phyloP scores from a whole-genome alignment of 2,888 invertebrate species.

The Chouioia cunea region DNA sequence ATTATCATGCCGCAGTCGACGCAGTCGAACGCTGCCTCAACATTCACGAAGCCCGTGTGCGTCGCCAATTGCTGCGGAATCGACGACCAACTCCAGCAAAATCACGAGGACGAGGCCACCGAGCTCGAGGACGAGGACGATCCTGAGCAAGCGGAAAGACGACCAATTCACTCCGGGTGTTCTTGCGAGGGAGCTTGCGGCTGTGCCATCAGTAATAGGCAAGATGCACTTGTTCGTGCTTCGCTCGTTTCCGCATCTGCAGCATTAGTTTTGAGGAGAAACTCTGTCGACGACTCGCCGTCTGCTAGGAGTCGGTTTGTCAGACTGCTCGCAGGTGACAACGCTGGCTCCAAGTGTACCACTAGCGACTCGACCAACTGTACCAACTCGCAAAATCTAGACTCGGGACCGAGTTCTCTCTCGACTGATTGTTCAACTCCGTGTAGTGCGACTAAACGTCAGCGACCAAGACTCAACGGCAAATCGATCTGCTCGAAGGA shows the following conservation, averaged over 20 bases:
- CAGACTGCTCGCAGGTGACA: slow-evolving; percentile 48
- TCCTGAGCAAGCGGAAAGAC: slow-evolving; percentile 1
- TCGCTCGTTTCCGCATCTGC: background rate
- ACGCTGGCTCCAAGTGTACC: slow-evolving; percentile 34
- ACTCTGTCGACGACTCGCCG: slow-evolving; percentile 28
- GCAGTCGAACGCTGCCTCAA: slow-evolving; percentile 58
- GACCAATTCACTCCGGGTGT: slow-evolving; percentile 44
- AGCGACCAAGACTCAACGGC: slow-evolving; percentile 35
- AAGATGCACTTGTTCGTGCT: too few species aligned
- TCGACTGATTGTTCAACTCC: slow-evolving; percentile 55
- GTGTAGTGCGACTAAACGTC: slow-evolving; percentile 48
- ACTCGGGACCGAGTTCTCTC: slow-evolving; percentile 16
- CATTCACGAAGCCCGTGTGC: slow-evolving; percentile 54
- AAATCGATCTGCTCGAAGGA: slow-evolving; percentile 58
- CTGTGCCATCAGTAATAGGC: slow-evolving; percentile 54
- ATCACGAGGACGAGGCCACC: slow-evolving; percentile 10
- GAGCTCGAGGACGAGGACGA: slow-evolving; percentile 28
- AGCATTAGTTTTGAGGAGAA: slow-evolving; percentile 11
- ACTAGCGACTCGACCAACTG: background rate
- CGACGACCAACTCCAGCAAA: background rate
- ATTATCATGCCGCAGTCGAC: slow-evolving; percentile 55
- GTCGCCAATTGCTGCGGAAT: slow-evolving; percentile 46
- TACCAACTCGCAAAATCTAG: background rate
- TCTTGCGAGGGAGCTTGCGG: slow-evolving; percentile 63
- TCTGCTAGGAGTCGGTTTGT: slow-evolving; percentile 46